Conservation (phyloP, 2,797 vertebrate species). For the Nyctibius grandis region DNA sequence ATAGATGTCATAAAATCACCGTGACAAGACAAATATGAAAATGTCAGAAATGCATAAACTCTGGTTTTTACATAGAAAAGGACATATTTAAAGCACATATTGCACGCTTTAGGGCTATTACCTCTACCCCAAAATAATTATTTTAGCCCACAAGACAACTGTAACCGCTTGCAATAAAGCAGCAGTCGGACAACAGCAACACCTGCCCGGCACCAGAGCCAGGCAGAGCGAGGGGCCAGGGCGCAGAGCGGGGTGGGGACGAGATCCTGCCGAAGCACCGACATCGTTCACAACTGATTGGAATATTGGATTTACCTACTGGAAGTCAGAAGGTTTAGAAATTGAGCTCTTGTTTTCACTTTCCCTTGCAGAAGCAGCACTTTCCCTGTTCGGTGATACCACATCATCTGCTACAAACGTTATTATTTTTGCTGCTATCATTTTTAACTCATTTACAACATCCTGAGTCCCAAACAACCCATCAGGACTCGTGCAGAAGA, state of each 20-base stretch:
- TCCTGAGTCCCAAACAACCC: neutral
- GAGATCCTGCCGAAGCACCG: neutral
- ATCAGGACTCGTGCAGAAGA: fast-evolving
- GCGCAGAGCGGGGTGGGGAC: neutral
- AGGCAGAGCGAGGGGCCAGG: neutral
- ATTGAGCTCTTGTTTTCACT: neutral
- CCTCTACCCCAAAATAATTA: neutral
- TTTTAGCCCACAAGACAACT: neutral
- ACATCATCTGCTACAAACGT: neutral
- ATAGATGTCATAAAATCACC: neutral
- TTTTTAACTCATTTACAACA: neutral
- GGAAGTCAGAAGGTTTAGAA: neutral
- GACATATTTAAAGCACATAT: neutral
- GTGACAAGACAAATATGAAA: neutral
- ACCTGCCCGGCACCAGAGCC: neutral
- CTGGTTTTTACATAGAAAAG: neutral
- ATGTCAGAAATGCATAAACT: neutral
- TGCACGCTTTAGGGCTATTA: neutral
- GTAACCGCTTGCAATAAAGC: neutral
- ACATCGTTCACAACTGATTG: neutral
- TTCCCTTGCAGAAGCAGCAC: neutral
- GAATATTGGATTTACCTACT: neutral
- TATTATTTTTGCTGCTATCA: neutral
- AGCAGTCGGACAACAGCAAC: neutral
- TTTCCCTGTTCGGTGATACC: fast-evolving